These are phyloP conservation scores for Chironomus tentans DNA, from an alignment of 2,888 invertebrate genomes.

Conservation along the genomic window DNA sequence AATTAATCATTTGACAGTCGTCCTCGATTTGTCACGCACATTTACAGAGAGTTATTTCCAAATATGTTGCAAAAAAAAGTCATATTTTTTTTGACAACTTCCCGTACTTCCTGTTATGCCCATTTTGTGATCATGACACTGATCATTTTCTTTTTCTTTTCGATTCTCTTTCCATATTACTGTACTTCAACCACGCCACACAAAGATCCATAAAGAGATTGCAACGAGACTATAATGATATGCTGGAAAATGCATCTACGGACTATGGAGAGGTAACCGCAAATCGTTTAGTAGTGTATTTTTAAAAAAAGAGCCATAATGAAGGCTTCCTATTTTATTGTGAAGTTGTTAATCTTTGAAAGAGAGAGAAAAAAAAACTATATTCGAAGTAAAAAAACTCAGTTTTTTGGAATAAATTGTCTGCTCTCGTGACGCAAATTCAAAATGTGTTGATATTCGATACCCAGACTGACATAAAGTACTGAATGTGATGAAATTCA, in stretches of 20 bases:
- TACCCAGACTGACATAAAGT: neutral
- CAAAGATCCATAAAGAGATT: neutral
- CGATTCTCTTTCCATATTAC: neutral
- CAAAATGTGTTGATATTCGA: neutral
- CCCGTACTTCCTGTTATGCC: neutral
- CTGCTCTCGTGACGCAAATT: neutral
- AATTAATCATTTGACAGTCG: neutral
- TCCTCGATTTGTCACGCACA: neutral
- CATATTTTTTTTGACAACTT: neutral
- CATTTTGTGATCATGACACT: neutral
- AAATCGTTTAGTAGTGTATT: neutral
- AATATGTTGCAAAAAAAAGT: too few relatives aligned
- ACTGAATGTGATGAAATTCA: neutral
- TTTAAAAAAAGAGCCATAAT: neutral
- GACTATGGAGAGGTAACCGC: neutral
- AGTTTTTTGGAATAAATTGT: neutral
- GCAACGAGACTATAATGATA: neutral
- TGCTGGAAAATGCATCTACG: neutral
- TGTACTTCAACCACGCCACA: too few relatives aligned
- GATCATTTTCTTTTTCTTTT: neutral
- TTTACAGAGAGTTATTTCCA: too few relatives aligned
- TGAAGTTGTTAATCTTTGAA: neutral
- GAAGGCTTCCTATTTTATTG: neutral
- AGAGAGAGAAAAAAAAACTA: neutral
- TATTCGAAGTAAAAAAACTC: neutral